These are phyloP conservation scores for Iphiclides podalirius DNA, from an alignment of 2,888 invertebrate genomes.

Conservation along the genomic window DNA sequence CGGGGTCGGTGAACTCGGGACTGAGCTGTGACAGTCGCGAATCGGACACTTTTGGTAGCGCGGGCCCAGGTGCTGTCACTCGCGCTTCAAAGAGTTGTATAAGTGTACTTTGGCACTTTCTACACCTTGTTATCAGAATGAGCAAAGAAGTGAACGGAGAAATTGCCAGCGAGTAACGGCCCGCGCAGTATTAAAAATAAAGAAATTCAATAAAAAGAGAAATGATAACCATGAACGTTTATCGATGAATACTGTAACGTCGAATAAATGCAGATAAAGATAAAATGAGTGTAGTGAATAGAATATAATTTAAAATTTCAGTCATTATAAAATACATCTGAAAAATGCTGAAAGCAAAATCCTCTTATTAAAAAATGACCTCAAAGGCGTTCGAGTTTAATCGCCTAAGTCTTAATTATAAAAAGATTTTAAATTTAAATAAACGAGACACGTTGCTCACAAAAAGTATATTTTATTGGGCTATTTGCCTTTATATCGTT, in stretches of 20 bases:
- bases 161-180: conserved; percentile 65
- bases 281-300: no score
- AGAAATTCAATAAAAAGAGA: conserved; percentile 49
- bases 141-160: conserved; percentile 70
- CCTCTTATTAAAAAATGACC: not conserved
- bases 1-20: conserved; percentile 55
- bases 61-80: conserved; percentile 44
- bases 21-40: conserved; percentile 50
- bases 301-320: no score
- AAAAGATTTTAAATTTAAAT: not conserved
- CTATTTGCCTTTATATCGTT: no score
- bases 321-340: no score
- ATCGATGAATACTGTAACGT: no score
- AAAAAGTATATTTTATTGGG: not conserved
- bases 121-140: conserved; percentile 64
- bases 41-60: conserved; percentile 49
- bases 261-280: no score
- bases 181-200: conserved; percentile 40
- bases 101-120: conserved; percentile 69
- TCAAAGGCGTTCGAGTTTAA: not conserved
- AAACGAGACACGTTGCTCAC: not conserved
- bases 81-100: conserved; percentile 61
- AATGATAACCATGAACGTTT: conserved; percentile 26
- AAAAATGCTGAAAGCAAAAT: no score
- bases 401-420: not conserved